Base-by-base conservation (phyloP, 2,113 vertebrate species). In the Melierax canorus region DNA sequence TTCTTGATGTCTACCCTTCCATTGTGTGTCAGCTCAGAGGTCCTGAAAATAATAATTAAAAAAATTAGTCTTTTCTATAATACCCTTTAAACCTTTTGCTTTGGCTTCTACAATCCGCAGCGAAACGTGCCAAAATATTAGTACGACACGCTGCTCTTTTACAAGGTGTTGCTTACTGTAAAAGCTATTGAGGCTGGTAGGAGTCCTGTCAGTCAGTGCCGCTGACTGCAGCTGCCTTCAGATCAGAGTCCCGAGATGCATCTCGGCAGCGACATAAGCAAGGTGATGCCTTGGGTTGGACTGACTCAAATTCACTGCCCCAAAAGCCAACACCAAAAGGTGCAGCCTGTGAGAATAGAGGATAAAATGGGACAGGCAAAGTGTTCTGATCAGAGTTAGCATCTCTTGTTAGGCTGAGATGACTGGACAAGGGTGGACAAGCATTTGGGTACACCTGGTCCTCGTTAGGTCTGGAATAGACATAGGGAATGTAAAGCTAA, bases 361-460 rank as follows among this genome's bases (percentile, higher is more conserved):
- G 38, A 34, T 89, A 13, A 68, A 83, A 58, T 11, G 45, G 63
- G 58, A 10, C 23, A 62, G 50, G 50, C 50, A 41, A 29, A 69
- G 22, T 1, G 0, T 43, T 75, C 51, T 16, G 23, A 32, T 45
- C 24, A 7, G 50, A 62, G 62, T 20, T 21, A 30, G 15, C 30
- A 15, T 26, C 78, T 82, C n/a, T 30, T 38, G 8, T 73, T 17
- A 17, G 78, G 8, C 18, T 17, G 88, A 74, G 46, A 15, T 72
- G 71, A 30, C 22, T 30, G 63, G 45, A 5, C 16, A 11, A 53
- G 56, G 36, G 21, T 62, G 50, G 39, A 10, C 34, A 21, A 38
- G 64, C 7, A 3, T 67, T 50, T 41, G 46, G 74, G 68, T 24
- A 32, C 26, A 10, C 0, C 0, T 39, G 32, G 32, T 34, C 21